Percentiles rank a stretch among this genome's conserved stretches.
These are phyloP conservation scores for Ctenochaetus hawaiiensis DNA, from an alignment of 2,797 vertebrate genomes.

Conservation along the genomic window DNA sequence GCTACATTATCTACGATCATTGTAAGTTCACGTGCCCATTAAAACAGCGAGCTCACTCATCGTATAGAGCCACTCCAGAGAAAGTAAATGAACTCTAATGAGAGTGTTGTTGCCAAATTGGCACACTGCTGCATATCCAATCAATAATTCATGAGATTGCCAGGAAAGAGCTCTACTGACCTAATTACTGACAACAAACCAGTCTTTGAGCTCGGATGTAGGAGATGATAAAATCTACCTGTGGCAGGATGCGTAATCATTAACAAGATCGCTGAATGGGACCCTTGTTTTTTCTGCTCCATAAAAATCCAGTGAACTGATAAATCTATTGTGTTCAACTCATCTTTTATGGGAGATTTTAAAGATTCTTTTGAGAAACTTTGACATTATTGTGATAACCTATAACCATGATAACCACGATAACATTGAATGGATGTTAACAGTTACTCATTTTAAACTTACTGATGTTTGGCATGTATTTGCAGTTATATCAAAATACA, in stretches of 20 bases:
- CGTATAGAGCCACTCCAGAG: constrained; percentile 35
- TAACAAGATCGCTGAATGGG: neutral
- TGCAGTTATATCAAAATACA: neutral
- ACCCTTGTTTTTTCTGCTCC: neutral
- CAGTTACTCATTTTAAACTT: neutral
- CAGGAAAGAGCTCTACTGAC: constrained; percentile 69
- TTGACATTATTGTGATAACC: neutral
- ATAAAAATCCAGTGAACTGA: neutral
- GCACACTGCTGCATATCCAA: constrained; percentile 45
- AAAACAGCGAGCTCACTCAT: constrained; percentile 30
- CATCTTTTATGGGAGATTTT: neutral
- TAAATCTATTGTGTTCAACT: neutral
- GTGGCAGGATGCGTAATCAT: neutral
- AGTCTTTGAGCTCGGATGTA: constrained; percentile 15
- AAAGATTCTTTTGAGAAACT: neutral
- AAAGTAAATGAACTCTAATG: constrained; percentile 43
- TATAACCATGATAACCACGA: neutral
- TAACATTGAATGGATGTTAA: neutral
- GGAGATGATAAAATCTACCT: neutral
- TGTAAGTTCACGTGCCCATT: constrained; percentile 6
- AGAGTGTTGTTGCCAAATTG: constrained; percentile 49
- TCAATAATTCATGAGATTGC: constrained; percentile 76
- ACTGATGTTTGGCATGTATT: neutral
- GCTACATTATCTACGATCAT: neutral
- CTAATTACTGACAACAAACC: constrained; percentile 59